A percentile compares a stretch with the other conserved stretches of the same genome.
Conservation (phyloP, 2,888 invertebrate species). For the Hanleya hanleyi region DNA sequence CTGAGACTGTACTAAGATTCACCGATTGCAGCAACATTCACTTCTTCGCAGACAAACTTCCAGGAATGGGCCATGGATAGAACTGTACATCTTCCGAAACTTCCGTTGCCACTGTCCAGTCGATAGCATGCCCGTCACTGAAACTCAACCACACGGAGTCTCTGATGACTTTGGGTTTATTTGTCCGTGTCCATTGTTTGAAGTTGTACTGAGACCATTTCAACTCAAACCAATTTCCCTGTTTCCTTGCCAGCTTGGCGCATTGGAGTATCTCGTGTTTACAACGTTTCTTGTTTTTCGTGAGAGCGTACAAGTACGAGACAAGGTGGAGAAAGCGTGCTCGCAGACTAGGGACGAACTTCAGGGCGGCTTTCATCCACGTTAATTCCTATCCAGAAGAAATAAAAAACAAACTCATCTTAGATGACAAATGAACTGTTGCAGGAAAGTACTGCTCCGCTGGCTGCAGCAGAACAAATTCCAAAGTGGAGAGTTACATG, state of each 20-base stretch:
- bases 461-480: too few relatives aligned
- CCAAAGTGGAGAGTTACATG: too few relatives aligned
- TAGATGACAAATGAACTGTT: too few relatives aligned
- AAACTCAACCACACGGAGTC: conserved; percentile 1
- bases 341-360: background rate
- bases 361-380: background rate
- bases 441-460: too few relatives aligned
- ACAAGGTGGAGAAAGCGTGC: background rate
- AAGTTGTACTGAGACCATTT: background rate
- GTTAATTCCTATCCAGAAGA: background rate
- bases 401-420: too few relatives aligned
- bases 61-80: background rate
- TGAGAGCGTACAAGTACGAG: background rate
- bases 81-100: background rate
- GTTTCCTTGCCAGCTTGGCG: background rate
- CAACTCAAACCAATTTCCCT: background rate
- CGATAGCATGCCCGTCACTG: background rate
- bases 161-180: background rate
- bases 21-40: too few relatives aligned
- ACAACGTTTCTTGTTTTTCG: conserved; percentile 2
- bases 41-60: too few relatives aligned
- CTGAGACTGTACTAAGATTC: too few relatives aligned
- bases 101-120: background rate
- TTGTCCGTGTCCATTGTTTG: background rate
- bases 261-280: background rate